These are phyloP conservation scores for Calonectris borealis DNA, from an alignment of 2,113 vertebrate species.

Conservation along the genomic window DNA sequence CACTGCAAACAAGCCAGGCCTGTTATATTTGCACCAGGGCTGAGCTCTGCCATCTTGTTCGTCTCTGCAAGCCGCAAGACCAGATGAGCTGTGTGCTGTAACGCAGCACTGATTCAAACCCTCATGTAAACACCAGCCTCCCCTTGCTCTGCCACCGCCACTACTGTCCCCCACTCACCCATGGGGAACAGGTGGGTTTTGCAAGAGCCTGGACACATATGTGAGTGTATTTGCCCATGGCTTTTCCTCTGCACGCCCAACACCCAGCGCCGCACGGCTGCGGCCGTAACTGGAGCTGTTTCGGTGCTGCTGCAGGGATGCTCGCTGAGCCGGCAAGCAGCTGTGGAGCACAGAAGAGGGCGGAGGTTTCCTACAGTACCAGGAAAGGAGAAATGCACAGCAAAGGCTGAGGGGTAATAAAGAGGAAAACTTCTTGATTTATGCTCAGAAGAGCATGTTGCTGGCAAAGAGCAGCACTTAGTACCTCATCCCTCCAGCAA, in stretches of 20 bases:
- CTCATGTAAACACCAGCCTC: not conserved
- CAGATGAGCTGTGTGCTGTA: not conserved
- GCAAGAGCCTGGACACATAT: not conserved
- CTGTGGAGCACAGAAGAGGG: not conserved
- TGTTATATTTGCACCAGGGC: not conserved
- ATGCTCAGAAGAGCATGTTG: not conserved
- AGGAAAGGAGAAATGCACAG: not conserved
- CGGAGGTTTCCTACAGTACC: not conserved
- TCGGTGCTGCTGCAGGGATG: not conserved
- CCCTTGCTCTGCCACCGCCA: not conserved
- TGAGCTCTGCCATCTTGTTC: not conserved
- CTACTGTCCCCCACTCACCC: fast-evolving
- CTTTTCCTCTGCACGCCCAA: not conserved
- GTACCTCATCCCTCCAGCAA: not conserved
- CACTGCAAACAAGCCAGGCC: not conserved
- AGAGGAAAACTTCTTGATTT: not conserved
- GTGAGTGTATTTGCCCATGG: not conserved
- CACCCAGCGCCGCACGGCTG: not conserved
- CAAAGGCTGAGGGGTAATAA: not conserved
- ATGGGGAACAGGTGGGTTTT: not conserved
- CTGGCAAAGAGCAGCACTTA: not conserved
- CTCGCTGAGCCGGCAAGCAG: not conserved
- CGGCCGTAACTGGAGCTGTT: not conserved
- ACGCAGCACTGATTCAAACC: fast-evolving
- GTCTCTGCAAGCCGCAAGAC: not conserved